phyloP scores from a whole-genome alignment of 2,888 invertebrate species.

The Adelognathus sp. region DNA sequence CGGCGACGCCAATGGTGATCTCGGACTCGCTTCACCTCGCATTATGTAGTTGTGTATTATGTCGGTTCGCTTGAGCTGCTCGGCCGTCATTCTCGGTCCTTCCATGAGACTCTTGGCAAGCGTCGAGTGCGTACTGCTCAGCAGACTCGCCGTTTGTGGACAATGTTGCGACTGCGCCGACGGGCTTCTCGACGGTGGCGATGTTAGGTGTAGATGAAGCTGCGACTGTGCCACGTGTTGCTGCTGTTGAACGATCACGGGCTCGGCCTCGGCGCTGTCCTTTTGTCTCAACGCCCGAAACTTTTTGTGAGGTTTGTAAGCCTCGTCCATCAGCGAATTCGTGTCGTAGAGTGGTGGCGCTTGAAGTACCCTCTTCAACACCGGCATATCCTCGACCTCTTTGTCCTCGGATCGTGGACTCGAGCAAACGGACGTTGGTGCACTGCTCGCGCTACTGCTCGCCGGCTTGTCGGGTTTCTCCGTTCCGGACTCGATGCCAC shows the following conservation, averaged over 20 bases:
- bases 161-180: slow-evolving; percentile 81
- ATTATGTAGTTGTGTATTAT: slow-evolving; percentile 96
- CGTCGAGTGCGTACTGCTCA: slow-evolving; percentile 94
- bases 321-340: slow-evolving; percentile 95
- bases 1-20: slow-evolving; percentile 75
- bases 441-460: slow-evolving; percentile 84
- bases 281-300: slow-evolving; percentile 92
- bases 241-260: slow-evolving; percentile 82
- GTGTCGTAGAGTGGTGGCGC: slow-evolving; percentile 96
- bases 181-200: slow-evolving; percentile 81
- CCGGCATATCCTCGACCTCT: slow-evolving; percentile 94
- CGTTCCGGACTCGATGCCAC: slow-evolving; percentile 96
- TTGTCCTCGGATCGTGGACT: slow-evolving; percentile 93
- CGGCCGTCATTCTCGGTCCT: slow-evolving; percentile 96
- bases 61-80: slow-evolving; percentile 95
- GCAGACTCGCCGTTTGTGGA: slow-evolving; percentile 83
- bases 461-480: slow-evolving; percentile 90
- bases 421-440: slow-evolving; percentile 90
- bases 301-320: slow-evolving; percentile 97
- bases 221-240: slow-evolving; percentile 80
- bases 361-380: slow-evolving; percentile 94
- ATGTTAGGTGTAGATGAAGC: slow-evolving; percentile 82
- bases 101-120: slow-evolving; percentile 95
- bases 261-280: slow-evolving; percentile 90
- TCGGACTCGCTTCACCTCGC: slow-evolving; percentile 85